These are phyloP conservation scores for Trematocara stigmaticum DNA, from an alignment of 2,113 vertebrate genomes.

Conservation along the genomic window DNA sequence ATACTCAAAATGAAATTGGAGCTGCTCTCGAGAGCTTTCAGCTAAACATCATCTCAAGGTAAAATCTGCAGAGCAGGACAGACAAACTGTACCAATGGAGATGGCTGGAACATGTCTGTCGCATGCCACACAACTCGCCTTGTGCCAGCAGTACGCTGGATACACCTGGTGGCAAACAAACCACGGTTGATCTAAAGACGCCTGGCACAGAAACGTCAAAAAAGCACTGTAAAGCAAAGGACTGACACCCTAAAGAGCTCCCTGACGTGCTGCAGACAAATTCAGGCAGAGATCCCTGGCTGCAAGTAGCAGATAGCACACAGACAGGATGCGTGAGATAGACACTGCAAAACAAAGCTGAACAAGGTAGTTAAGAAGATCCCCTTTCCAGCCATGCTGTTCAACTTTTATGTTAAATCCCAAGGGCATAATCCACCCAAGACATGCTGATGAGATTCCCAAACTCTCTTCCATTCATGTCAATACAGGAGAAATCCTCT, in stretches of 20 bases:
- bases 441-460: neutral
- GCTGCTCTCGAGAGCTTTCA: neutral
- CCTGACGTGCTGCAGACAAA: neutral
- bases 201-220: neutral
- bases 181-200: neutral
- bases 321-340: neutral
- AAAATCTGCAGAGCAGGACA: neutral
- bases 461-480: neutral
- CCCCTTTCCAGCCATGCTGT: neutral
- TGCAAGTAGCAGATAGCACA: neutral
- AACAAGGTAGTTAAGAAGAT: neutral
- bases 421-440: neutral
- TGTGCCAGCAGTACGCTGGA: neutral
- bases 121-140: neutral
- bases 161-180: neutral
- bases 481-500: neutral
- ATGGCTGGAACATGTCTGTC: neutral
- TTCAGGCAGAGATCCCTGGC: neutral
- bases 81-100: neutral
- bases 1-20: neutral
- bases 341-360: neutral
- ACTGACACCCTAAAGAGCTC: neutral
- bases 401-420: neutral
- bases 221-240: neutral
- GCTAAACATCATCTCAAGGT: neutral